Evolutionary conservation across 1,140 invertebrate species (phyloP).

Genomic region (Orussus abietinus): DNA sequence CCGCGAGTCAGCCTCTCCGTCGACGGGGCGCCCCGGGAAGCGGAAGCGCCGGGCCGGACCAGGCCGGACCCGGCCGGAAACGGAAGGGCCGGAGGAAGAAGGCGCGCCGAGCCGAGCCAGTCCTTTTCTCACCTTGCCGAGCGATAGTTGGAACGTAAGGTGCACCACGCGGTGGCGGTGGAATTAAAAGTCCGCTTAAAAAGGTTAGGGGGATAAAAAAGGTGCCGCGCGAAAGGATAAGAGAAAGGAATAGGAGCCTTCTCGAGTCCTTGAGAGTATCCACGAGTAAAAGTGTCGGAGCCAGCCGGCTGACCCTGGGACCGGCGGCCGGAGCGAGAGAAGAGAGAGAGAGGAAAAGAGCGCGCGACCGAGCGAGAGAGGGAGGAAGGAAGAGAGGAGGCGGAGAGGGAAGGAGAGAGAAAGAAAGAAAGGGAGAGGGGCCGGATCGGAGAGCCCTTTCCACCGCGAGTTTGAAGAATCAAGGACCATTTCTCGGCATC

Average conservation of each 20-base stretch:
- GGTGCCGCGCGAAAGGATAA: constrained; percentile 50
- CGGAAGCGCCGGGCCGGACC: too few relatives aligned
- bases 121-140: too few relatives aligned
- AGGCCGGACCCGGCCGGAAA: too few relatives aligned
- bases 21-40: too few relatives aligned
- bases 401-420: constrained; percentile 1
- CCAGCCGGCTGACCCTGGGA: constrained; percentile 51
- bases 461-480: neutral
- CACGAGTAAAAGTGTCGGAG: constrained; percentile 50
- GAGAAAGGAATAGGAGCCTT: constrained; percentile 51
- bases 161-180: constrained; percentile 1
- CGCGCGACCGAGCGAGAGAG: constrained; percentile 9
- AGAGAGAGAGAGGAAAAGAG: constrained; percentile 25
- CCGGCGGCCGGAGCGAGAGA: constrained; percentile 27
- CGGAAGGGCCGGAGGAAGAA: too few relatives aligned
- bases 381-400: neutral
- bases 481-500: constrained; percentile 1
- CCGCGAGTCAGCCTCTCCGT: constrained; percentile 11
- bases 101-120: too few relatives aligned
- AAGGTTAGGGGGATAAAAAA: constrained; percentile 45
- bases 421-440: constrained; percentile 1
- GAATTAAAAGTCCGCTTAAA: constrained; percentile 45
- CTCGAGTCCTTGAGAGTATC: constrained; percentile 49
- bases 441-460: too few relatives aligned
- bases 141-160: too few relatives aligned